phyloP scores from a whole-genome alignment of 2,888 invertebrate genomes.

The Diarsia brunnea region DNA sequence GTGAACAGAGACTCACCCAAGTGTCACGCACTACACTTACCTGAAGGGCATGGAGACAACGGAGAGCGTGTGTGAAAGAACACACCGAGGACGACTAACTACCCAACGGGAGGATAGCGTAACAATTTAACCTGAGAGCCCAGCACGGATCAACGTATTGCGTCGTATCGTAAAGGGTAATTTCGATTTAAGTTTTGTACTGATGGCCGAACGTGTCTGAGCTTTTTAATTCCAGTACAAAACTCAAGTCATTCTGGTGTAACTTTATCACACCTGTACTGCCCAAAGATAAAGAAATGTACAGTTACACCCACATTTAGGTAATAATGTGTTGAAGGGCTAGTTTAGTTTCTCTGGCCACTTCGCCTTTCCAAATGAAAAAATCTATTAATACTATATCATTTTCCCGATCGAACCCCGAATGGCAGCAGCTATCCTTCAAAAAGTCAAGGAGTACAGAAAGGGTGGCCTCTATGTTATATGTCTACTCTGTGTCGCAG shows the following conservation, averaged over 20 bases:
- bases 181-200: background rate
- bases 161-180: background rate
- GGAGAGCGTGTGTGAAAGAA: no score
- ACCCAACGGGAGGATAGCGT: background rate
- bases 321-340: no score
- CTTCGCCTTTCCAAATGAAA: no score
- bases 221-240: background rate
- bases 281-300: no score
- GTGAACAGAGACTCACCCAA: conserved; percentile 5
- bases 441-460: no score
- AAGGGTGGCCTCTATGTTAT: background rate
- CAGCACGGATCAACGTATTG: background rate
- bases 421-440: background rate
- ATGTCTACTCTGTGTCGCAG: conserved; percentile 20
- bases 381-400: background rate
- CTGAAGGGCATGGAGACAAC: background rate
- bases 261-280: background rate
- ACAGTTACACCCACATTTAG: no score
- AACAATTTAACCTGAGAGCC: background rate
- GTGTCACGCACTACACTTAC: background rate
- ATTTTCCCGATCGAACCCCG: background rate
- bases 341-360: no score
- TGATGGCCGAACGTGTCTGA: background rate
- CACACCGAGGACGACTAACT: no score
- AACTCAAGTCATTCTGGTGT: background rate